Evolutionary conservation across 1,140 invertebrate genomes (phyloP), one percentile per base, ranked within the genome.

Genomic region (Drosophila triauraria): DNA sequence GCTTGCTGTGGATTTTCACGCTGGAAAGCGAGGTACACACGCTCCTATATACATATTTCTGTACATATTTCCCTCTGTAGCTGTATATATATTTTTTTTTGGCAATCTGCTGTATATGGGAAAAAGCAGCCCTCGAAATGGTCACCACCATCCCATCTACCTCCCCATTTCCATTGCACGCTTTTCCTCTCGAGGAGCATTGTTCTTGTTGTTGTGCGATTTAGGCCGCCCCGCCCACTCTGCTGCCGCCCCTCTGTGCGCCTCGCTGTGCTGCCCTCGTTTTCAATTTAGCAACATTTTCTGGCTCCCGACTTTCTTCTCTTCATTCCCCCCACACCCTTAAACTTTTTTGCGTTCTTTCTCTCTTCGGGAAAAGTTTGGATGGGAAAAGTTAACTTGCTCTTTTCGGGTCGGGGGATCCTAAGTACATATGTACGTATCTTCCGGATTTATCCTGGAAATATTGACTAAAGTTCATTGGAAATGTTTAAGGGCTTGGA

Each of bases 21-120:
- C 63, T 70, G 67, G 63, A 70, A 70, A 68, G 67, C 50, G 67
- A 56, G 63, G 61, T 70, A 70, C 63, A 70, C 25, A 68, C 63
- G 4, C 46, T 67, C 20, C 54, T 70, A 32, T 56, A 40, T 44
- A 63, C 42, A 30, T 30, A 38, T 48, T 17, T 67, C 38, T 46
- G 32, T 70, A 67, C 44, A 69, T 70, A 50, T 67, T 69, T 67
- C 62, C 46, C 35, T 69, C 35, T 44, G 23, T 54, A 43, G n/a
- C 43, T 6, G 9, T 25, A 20, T 48, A 0, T 67, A 40, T 23
- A 7, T 46, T 68, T 38, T 23, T 68, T 72, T 72, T 68, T 35
- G 47, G 62, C 40, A 68, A 51, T 68, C 48, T 69, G 61, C 8
- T 70, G 61, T 70, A 46, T n/a, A 53, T 70, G 67, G 67, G 58